These are phyloP conservation scores for Turnix velox DNA, from an alignment of 2,113 vertebrate genomes.

Conservation along the genomic window DNA sequence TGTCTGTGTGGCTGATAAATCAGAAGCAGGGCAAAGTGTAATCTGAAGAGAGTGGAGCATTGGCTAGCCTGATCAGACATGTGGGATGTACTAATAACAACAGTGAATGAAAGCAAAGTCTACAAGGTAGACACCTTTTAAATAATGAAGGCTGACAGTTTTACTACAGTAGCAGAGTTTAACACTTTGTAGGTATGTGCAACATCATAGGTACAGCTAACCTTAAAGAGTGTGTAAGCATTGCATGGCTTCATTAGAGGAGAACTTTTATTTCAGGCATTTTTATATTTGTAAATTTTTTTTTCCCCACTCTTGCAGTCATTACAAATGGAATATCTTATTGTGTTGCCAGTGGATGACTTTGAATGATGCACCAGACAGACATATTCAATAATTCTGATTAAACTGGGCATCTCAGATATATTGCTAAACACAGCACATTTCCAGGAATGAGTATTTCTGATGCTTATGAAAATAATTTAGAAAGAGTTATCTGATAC, in stretches of 20 bases:
- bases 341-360: background rate
- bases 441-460: background rate
- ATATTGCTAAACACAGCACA: background rate
- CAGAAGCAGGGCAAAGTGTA: conserved; percentile 4
- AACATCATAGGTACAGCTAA: background rate
- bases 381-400: background rate
- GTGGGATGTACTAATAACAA: conserved; percentile 34
- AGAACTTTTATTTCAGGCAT: background rate
- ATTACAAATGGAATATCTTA: background rate
- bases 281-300: background rate
- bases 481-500: background rate
- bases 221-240: background rate
- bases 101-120: conserved; percentile 23
- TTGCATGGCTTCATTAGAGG: background rate
- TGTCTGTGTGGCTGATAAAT: conserved; percentile 33
- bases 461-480: background rate
- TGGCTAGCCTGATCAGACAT: conserved; percentile 7
- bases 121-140: conserved; percentile 54
- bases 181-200: conserved; percentile 47
- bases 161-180: conserved; percentile 47
- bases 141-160: conserved; percentile 57
- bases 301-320: background rate
- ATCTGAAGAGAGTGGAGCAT: background rate
- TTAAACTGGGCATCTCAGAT: background rate
- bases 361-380: background rate